phyloP scores from a whole-genome alignment of 2,888 invertebrate species.

The Drosophila quasianomalipes region DNA sequence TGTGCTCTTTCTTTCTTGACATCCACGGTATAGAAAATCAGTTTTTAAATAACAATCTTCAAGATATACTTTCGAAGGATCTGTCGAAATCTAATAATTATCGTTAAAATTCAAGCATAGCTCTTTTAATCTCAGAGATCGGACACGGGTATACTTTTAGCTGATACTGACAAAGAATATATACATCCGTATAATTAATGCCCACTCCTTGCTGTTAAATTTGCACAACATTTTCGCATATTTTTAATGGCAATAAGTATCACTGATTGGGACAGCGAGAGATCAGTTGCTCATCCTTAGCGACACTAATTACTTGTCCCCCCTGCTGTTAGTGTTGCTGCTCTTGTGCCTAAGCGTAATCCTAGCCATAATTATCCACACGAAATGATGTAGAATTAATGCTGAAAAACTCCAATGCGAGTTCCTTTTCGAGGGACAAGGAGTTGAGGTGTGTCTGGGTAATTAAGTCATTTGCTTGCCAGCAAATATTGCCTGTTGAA shows the following conservation, averaged over 20 bases:
- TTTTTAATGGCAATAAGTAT: neutral
- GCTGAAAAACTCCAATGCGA: slow-evolving; percentile 1
- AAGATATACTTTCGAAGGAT: too few species aligned
- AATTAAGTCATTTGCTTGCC: slow-evolving; percentile 78
- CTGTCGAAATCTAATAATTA: too few species aligned
- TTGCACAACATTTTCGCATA: neutral
- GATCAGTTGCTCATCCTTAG: slow-evolving; percentile 26
- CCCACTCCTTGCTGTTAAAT: neutral
- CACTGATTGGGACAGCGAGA: slow-evolving; percentile 11
- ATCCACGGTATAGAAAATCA: too few species aligned
- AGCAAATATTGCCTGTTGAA: slow-evolving; percentile 43
- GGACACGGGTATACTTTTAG: neutral
- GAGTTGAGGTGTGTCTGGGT: slow-evolving; percentile 36
- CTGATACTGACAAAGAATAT: neutral
- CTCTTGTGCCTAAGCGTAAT: slow-evolving; percentile 54
- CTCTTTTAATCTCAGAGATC: neutral
- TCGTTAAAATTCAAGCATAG: neutral
- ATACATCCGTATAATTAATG: neutral
- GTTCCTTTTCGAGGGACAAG: neutral
- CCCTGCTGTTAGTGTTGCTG: slow-evolving; percentile 25
- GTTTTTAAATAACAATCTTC: too few species aligned
- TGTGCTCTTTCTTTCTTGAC: too few species aligned
- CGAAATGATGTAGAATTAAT: slow-evolving; percentile 73
- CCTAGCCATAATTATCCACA: slow-evolving; percentile 70
- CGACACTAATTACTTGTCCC: slow-evolving; percentile 73